A percentile compares a stretch with the other conserved stretches of the same genome.
phyloP scores from a whole-genome alignment of 2,888 invertebrate genomes.

The Punctoribates punctum region DNA sequence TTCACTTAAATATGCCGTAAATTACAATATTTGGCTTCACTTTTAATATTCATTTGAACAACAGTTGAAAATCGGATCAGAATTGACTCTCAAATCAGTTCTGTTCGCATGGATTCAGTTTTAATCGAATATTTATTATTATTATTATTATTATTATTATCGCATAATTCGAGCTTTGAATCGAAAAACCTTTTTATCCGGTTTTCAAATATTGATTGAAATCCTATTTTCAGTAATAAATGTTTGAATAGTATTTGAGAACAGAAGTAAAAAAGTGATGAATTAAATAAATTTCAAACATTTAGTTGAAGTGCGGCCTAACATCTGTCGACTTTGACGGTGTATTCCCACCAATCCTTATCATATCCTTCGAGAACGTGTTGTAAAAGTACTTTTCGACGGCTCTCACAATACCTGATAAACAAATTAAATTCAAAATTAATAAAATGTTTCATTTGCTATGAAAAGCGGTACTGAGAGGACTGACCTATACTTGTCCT shows the following conservation, averaged over 20 bases:
- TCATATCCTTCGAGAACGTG: slow-evolving; percentile 99
- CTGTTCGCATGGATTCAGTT: neutral
- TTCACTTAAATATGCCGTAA: neutral
- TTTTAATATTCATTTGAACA: neutral
- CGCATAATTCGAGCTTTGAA: neutral
- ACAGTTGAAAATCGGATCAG: neutral
- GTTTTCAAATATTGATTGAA: slow-evolving; percentile 19
- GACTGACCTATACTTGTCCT: slow-evolving; percentile 86
- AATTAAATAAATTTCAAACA: neutral
- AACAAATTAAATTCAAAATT: slow-evolving; percentile 16
- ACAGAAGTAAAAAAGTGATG: neutral
- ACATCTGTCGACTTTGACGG: slow-evolving; percentile 36
- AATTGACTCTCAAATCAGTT: neutral
- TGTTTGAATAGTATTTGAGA: neutral
- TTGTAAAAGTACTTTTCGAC: slow-evolving; percentile 88
- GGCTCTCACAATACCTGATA: slow-evolving; percentile 91
- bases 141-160: slow-evolving; percentile 6
- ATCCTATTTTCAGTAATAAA: neutral
- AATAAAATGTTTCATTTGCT: too few species aligned
- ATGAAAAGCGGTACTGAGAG: too few species aligned
- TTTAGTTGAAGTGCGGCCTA: neutral
- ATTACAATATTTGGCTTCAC: slow-evolving; percentile 6
- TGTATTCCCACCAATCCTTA: slow-evolving; percentile 68
- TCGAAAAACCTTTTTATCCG: neutral
- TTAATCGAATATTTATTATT: neutral